Base-by-base conservation (phyloP, 2,888 invertebrate species). In the Acanthopleura granulata region DNA sequence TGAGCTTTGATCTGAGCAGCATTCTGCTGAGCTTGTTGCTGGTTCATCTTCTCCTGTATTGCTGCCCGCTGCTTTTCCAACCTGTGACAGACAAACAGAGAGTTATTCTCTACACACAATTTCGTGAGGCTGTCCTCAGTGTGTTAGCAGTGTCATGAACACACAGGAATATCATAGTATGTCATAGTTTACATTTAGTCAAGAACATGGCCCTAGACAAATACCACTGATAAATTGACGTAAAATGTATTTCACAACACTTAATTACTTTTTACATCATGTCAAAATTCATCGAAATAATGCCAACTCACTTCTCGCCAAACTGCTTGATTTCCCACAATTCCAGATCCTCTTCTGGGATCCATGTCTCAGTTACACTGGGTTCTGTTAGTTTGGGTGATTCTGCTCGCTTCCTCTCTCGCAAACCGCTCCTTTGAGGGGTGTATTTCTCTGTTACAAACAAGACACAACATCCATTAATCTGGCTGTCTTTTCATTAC, bases 351-450 rank as follows among this genome's bases (percentile, higher is more conserved):
- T 97, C 97, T 91, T 99, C 98, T 83, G 97, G 97, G 0, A 97
- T 95, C 98, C 98, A 98, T 86, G 96, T 95, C 91, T 98, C 98
- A 0, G 95, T 94, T 29, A 98, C 96, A 92, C 97, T 96, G 0
- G 98, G 98, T 89, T 97, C 97, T 12, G 96, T 96, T 87, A 95
- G 96, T 89, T 96, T 96, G 0, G 97, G 97, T 6, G 97, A 95
- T 91, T 98, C 98, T 0, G 97, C 96, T 71, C 97, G 79, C 78
- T 87, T 97, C 75, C 98, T 92, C 91, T 98, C 97, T 72, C 98
- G 93, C 77, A 98, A 91, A 18, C 98, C 98, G 89, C 96, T 97
- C 76, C 98, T 93, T 84, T 97, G 91, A 15, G 91, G 97, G 0
- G 97, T 97, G 27, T 98, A 97, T 91, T 98, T 88, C 74, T 89